A percentile compares a stretch with the other conserved stretches of the same genome.
Conservation (phyloP, 2,888 invertebrate genomes). For the Netelia inedita region DNA sequence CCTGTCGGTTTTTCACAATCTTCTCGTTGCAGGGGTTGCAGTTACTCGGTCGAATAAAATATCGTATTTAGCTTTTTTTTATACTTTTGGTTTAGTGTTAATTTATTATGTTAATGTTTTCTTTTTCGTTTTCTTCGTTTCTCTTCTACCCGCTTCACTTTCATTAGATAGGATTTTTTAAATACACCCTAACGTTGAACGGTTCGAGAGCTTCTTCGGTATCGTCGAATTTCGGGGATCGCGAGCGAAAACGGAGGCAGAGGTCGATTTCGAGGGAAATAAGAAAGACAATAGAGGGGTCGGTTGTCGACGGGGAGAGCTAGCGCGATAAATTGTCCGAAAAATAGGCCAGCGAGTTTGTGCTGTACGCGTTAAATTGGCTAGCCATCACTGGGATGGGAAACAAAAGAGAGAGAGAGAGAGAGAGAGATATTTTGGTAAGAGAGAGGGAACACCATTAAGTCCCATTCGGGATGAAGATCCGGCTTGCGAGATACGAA, state of each 20-base stretch:
- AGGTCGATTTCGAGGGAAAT: constrained; percentile 37
- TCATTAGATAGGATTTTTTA: constrained; percentile 29
- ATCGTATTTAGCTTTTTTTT: background rate
- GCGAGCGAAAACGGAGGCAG: background rate
- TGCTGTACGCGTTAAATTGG: constrained; percentile 77
- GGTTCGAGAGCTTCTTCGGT: constrained; percentile 45
- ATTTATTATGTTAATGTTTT: background rate
- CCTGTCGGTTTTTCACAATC: constrained; percentile 67
- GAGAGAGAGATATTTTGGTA: constrained; percentile 20
- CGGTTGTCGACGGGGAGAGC: constrained; percentile 68
- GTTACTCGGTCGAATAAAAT: constrained; percentile 4
- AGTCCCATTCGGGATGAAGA: constrained; percentile 74
- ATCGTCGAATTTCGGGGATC: constrained; percentile 41
- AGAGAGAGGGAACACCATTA: constrained; percentile 71
- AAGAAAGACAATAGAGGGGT: constrained; percentile 63
- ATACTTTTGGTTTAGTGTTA: background rate
- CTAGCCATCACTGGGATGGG: constrained; percentile 70
- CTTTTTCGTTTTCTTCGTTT: constrained; percentile 4
- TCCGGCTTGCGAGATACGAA: constrained; percentile 78
- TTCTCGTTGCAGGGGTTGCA: constrained; percentile 21
- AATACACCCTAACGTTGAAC: background rate
- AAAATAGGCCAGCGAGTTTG: constrained; percentile 74
- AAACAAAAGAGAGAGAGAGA: constrained; percentile 44
- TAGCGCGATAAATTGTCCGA: constrained; percentile 75
- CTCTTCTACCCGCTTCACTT: constrained; percentile 13